phyloP scores from a whole-genome alignment of 1,140 invertebrate genomes.

The Scaptomyza hsui region DNA sequence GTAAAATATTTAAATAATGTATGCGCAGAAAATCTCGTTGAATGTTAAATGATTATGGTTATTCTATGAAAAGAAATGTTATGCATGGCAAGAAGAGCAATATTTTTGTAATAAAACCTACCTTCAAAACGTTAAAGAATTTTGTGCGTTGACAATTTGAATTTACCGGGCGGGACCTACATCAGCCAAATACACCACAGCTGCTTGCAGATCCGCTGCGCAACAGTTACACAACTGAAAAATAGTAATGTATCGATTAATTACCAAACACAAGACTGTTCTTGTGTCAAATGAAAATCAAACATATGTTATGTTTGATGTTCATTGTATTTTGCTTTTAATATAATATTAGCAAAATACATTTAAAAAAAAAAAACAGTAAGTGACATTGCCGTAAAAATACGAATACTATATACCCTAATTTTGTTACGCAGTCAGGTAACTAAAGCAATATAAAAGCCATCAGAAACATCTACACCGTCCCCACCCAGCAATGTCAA shows the following conservation, averaged over 20 bases:
- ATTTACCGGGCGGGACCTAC: background rate
- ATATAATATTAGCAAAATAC: too few species aligned
- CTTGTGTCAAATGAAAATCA: too few species aligned
- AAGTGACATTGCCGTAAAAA: too few species aligned
- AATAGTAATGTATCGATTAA: background rate
- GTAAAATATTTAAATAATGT: slow-evolving; percentile 40
- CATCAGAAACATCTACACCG: too few species aligned
- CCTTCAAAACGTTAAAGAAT: slow-evolving; percentile 9
- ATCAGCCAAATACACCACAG: background rate
- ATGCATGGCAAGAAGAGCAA: slow-evolving; percentile 73
- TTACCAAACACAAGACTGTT: background rate
- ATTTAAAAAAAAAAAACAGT: too few species aligned
- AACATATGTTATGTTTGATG: too few species aligned
- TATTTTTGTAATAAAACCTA: slow-evolving; percentile 78
- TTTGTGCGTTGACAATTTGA: background rate
- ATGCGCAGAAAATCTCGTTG: slow-evolving; percentile 57
- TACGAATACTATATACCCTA: too few species aligned
- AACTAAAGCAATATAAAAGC: too few species aligned
- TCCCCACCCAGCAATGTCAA: too few species aligned
- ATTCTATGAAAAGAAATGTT: slow-evolving; percentile 68
- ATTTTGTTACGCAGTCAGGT: too few species aligned
- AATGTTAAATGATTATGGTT: slow-evolving; percentile 69
- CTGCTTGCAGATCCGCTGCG: background rate
- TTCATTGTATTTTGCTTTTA: too few species aligned
- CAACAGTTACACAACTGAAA: background rate